These are phyloP conservation scores for Geodia barretti DNA, from an alignment of 37 sponge, comb jelly and placozoan genomes.

Conservation along the genomic window DNA sequence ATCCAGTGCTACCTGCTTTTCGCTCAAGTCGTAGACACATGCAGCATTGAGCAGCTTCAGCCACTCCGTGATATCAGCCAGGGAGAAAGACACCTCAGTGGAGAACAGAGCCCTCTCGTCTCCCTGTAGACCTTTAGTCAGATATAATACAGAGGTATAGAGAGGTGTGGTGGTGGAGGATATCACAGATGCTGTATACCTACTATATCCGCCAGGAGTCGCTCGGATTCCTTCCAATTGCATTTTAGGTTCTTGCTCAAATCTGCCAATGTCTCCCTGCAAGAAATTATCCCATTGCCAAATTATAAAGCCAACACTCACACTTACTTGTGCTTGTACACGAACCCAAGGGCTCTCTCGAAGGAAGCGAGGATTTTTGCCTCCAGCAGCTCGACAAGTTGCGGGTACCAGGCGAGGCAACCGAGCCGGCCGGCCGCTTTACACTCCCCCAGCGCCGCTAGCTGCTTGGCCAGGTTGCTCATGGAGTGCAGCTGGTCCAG, in stretches of 20 bases:
- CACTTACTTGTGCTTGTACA: slow-evolving; percentile 34
- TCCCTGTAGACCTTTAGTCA: too few species aligned
- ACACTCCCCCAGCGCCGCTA: slow-evolving; percentile 25
- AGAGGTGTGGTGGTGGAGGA: too few species aligned
- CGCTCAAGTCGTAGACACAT: slow-evolving; percentile 18
- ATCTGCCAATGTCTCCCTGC: slow-evolving; percentile 1
- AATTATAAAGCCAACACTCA: too few species aligned
- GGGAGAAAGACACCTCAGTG: slow-evolving; percentile 34
- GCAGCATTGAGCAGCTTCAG: slow-evolving; percentile 24
- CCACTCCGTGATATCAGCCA: slow-evolving; percentile 24
- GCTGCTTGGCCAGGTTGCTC: slow-evolving; percentile 43
- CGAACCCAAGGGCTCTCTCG: slow-evolving; percentile 31
- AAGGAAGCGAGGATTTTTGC: slow-evolving; percentile 35
- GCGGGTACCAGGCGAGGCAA: slow-evolving; percentile 31
- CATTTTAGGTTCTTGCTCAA: not conserved
- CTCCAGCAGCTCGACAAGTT: slow-evolving; percentile 11
- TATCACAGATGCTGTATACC: not conserved
- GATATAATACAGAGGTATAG: too few species aligned
- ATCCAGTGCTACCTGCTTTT: slow-evolving; percentile 13
- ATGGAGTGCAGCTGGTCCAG: slow-evolving; percentile 37
- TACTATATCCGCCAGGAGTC: not conserved
- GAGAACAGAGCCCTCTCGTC: too few species aligned
- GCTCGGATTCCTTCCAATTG: not conserved
- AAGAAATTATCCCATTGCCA: too few species aligned
- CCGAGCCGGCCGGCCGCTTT: slow-evolving; percentile 21